These are phyloP conservation scores for Bombus pascuorum DNA, from an alignment of 1,140 invertebrate genomes.

Conservation along the genomic window DNA sequence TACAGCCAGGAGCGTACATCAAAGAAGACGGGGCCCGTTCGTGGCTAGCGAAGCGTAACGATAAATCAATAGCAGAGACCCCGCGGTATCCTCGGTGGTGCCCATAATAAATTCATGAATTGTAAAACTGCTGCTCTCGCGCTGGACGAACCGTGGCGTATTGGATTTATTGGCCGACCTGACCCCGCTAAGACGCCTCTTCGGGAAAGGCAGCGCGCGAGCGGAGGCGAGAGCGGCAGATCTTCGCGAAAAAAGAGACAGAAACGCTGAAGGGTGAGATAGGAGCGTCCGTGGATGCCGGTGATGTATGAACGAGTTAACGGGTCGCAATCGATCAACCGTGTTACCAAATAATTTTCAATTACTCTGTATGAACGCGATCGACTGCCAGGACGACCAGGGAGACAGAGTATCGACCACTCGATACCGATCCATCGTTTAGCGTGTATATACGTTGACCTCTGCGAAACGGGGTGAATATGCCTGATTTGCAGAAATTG, in stretches of 20 bases:
- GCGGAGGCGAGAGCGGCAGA: constrained; percentile 51
- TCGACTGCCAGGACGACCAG: constrained; percentile 23
- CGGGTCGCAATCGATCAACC: constrained; percentile 77
- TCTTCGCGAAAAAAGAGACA: constrained; percentile 22
- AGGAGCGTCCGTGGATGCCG: constrained; percentile 46
- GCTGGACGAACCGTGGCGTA: constrained; percentile 80
- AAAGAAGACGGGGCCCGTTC: constrained; percentile 46
- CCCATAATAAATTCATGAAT: constrained; percentile 82
- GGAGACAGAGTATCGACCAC: constrained; percentile 33
- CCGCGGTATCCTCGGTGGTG: constrained; percentile 73
- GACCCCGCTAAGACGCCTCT: constrained; percentile 77
- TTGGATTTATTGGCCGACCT: constrained; percentile 81
- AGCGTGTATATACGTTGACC: constrained; percentile 2
- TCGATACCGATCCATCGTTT: constrained; percentile 49
- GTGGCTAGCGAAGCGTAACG: constrained; percentile 69
- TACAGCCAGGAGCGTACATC: constrained; percentile 59
- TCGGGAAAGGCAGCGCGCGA: constrained; percentile 34
- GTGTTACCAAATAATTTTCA: constrained; percentile 81
- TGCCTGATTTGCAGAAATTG: not conserved
- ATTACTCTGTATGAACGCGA: constrained; percentile 75
- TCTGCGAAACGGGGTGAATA: not conserved
- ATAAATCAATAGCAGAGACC: constrained; percentile 80
- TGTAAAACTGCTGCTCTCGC: constrained; percentile 80
- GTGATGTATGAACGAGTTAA: constrained; percentile 80
- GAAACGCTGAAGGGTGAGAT: constrained; percentile 46